Percentiles rank a stretch among this genome's conserved stretches.
These are phyloP conservation scores for Arvicanthis niloticus DNA, from an alignment of 2,113 vertebrate genomes.

Conservation along the genomic window DNA sequence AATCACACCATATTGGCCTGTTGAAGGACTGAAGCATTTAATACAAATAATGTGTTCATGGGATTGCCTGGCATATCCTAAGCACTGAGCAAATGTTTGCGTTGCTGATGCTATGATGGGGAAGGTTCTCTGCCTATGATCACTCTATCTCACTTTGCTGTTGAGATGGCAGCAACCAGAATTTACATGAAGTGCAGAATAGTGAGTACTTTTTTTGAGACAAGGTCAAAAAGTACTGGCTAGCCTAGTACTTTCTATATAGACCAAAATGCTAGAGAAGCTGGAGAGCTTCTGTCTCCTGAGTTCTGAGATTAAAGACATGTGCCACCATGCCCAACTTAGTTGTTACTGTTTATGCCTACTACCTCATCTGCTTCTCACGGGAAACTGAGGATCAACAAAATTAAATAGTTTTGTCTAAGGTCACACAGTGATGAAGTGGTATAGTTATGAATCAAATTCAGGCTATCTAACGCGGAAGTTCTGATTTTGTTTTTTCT, in stretches of 20 bases:
- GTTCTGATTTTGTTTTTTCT: neutral
- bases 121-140: neutral
- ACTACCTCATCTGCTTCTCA: slow-evolving; percentile 27
- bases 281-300: neutral
- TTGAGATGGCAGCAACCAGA: neutral
- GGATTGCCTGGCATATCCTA: neutral
- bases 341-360: slow-evolving; percentile 5
- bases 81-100: neutral
- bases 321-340: neutral
- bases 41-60: neutral
- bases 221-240: neutral
- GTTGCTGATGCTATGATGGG: slow-evolving; percentile 24
- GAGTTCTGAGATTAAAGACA: neutral
- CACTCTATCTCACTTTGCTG: neutral
- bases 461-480: neutral
- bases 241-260: neutral
- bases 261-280: neutral
- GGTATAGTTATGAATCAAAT: slow-evolving; percentile 10
- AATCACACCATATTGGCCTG: neutral
- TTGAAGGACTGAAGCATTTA: slow-evolving; percentile 12
- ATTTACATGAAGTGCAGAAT: neutral
- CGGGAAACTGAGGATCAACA: neutral
- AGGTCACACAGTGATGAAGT: slow-evolving; percentile 1
- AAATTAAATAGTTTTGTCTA: slow-evolving; percentile 21
- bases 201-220: neutral